Conservation (phyloP, 2,113 vertebrate species). For the Ctenomys sociabilis region DNA sequence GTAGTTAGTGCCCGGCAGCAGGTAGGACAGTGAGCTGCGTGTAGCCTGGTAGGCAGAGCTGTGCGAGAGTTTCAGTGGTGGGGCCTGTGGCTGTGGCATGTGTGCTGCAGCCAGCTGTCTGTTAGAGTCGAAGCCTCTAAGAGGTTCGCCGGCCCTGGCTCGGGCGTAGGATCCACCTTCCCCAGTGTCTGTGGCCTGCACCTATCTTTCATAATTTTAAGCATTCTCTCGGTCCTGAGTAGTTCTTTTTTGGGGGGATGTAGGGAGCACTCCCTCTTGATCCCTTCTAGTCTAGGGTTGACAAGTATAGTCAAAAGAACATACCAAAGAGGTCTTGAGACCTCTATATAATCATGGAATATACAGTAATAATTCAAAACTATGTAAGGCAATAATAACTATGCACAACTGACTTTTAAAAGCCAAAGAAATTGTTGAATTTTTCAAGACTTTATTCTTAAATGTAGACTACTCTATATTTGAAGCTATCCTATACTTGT, state of each 20-base stretch:
- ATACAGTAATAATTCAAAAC: neutral
- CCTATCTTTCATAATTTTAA: neutral
- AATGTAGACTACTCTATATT: neutral
- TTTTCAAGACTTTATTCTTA: conserved; percentile 51
- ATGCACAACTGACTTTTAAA: conserved; percentile 42
- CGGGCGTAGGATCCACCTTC: neutral
- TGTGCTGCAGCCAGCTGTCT: neutral
- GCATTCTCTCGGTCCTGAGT: neutral
- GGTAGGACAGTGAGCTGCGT: neutral
- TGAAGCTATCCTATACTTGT: neutral
- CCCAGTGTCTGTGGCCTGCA: too few relatives aligned
- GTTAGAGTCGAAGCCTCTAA: neutral
- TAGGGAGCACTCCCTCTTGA: neutral
- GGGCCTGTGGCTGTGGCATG: neutral
- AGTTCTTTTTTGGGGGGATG: neutral
- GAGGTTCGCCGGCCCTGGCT: neutral
- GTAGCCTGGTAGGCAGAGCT: neutral
- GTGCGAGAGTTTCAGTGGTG: neutral
- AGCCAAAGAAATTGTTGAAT: conserved; percentile 38
- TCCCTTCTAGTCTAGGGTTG: neutral
- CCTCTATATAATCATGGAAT: neutral
- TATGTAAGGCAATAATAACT: neutral
- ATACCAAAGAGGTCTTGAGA: neutral
- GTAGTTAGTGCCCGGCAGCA: neutral
- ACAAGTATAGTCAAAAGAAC: neutral